Percentiles rank a stretch among this genome's conserved stretches.
These are phyloP conservation scores for Pediacus dermestoides DNA, from an alignment of 2,888 invertebrate genomes.

Conservation along the genomic window DNA sequence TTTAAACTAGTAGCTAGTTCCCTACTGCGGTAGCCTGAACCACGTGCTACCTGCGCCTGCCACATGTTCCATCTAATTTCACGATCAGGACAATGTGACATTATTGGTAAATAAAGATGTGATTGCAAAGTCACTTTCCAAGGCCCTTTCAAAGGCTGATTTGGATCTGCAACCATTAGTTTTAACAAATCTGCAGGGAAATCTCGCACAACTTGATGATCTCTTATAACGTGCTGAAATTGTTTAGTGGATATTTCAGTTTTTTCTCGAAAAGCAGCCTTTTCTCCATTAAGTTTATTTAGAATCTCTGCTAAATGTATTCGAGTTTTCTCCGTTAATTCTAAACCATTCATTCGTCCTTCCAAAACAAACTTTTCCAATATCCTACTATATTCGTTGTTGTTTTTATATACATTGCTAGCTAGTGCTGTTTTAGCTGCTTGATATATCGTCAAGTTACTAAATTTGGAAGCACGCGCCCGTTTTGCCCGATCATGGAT, in stretches of 20 bases:
- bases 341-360: constrained; percentile 78
- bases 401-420: constrained; percentile 24
- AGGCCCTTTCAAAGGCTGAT: constrained; percentile 65
- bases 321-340: constrained; percentile 56
- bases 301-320: constrained; percentile 56
- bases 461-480: constrained; percentile 71
- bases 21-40: constrained; percentile 63
- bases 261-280: constrained; percentile 63
- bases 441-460: constrained; percentile 65
- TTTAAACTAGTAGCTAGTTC: constrained; percentile 67
- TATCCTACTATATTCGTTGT: constrained; percentile 65
- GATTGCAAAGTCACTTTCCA: constrained; percentile 80
- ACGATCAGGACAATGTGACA: constrained; percentile 82
- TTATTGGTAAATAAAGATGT: constrained; percentile 67
- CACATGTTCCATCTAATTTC: constrained; percentile 78
- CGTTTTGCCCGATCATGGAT: constrained; percentile 76
- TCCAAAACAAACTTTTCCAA: constrained; percentile 77
- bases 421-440: constrained; percentile 57
- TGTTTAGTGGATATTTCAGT: constrained; percentile 61
- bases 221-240: constrained; percentile 65
- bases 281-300: constrained; percentile 56
- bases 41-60: constrained; percentile 71
- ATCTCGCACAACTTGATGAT: constrained; percentile 64
- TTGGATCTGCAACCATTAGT: constrained; percentile 61
- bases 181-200: constrained; percentile 70